Evolutionary conservation across 2,797 vertebrate genomes (phyloP), one percentile per base, ranked within the genome.

Genomic region (Scolopax bukidnonensis): DNA sequence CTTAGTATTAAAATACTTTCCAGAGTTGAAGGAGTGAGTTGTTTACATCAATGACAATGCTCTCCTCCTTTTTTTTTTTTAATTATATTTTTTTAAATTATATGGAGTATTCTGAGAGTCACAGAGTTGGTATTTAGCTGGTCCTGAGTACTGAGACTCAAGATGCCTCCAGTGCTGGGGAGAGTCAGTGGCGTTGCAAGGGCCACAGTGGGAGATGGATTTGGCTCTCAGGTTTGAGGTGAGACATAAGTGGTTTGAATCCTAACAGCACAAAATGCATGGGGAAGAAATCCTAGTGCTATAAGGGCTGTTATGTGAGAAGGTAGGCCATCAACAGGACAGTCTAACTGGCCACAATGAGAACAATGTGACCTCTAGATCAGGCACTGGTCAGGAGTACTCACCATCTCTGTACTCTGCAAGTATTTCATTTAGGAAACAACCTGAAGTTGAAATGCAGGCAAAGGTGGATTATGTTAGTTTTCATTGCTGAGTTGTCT

Each of bases 291-390:
- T 20, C 9, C 6, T 45, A 14, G 9, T 56, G 19, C 27, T 77
- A 43, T 65, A 63, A 81, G 18, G 12, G 27, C 3, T 63, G 64
- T 71, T 47, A 7, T 32, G 5, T 10, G 53, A 71, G 53, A 57
- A 64, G 16, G 9, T 25, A 40, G 16, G 64, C 33, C 38, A 25
- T 48, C 10, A 12, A 16, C 7, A 61, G 54, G 36, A 8, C 1
- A 4, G 45, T 50, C 13, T 47, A 16, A 30, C 24, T 77, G 60
- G 10, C 28, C 21, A 5, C 0, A 0, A 25, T 0, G 3, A 77
- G 57, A 23, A 18, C 4, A 16, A 54, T 43, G 38, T 4, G 23
- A 23, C 81, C 20, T 45, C 23, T 76, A 68, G 28, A 38, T 4
- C 28, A 80, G 17, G 23, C 10, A 43, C n/a, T 5, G n/a, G 0